phyloP scores from a whole-genome alignment of 2,888 invertebrate genomes.

The Lamellibrachia satsuma region DNA sequence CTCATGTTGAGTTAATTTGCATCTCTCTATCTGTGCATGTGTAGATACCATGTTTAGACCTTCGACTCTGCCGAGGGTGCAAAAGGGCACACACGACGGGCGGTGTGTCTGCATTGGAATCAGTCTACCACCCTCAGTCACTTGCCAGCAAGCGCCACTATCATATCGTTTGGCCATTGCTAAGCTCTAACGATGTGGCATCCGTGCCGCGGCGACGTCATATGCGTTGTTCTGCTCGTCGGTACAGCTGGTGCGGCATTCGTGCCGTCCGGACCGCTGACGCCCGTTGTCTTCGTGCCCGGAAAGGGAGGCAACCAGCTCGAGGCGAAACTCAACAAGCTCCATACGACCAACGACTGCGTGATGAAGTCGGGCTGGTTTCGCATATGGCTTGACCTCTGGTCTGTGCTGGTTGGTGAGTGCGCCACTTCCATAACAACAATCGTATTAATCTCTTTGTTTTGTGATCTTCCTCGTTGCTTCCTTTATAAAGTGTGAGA shows the following conservation, averaged over 20 bases:
- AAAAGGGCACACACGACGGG: background rate
- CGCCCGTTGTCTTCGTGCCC: slow-evolving; percentile 31
- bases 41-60: background rate
- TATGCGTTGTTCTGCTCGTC: background rate
- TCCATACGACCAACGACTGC: background rate
- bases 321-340: slow-evolving; percentile 30
- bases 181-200: background rate
- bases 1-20: too few species aligned
- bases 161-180: background rate
- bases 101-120: background rate
- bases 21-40: too few species aligned
- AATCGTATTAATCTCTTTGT: background rate
- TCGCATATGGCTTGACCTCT: slow-evolving; percentile 38
- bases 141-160: background rate
- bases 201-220: background rate
- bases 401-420: slow-evolving; percentile 22
- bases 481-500: background rate
- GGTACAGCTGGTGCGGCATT: background rate
- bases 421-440: background rate
- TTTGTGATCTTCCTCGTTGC: background rate
- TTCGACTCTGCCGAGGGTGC: slow-evolving; percentile 12
- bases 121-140: background rate
- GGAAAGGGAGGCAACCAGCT: slow-evolving; percentile 37
- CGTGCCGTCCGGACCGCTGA: slow-evolving; percentile 9
- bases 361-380: slow-evolving; percentile 24